Conservation (phyloP, 2,888 invertebrate genomes). For the Eudasyphora cyanicolor region DNA sequence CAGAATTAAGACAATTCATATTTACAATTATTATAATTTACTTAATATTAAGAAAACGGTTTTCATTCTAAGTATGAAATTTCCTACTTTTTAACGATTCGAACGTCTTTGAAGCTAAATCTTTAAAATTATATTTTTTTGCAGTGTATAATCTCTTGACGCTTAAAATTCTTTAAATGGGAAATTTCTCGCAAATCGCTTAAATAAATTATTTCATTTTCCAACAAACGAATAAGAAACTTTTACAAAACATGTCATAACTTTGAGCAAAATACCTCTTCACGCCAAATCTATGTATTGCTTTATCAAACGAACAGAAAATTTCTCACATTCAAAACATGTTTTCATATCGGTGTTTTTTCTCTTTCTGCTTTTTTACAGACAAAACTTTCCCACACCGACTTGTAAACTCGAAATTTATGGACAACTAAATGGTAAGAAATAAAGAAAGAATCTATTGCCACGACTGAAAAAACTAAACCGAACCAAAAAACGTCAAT, state of each 20-base stretch:
- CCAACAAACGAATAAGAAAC: background rate
- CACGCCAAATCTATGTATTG: background rate
- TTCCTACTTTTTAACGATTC: too few species aligned
- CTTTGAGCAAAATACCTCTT: background rate
- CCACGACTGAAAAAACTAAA: background rate
- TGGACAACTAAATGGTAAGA: slow-evolving; percentile 1
- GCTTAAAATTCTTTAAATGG: too few species aligned
- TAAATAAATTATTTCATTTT: background rate
- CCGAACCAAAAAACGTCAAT: slow-evolving; percentile 28
- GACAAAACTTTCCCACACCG: slow-evolving; percentile 7
- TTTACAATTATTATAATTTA: too few species aligned
- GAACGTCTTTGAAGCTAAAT: too few species aligned
- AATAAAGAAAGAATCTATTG: background rate
- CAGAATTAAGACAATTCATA: too few species aligned
- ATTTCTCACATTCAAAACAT: background rate
- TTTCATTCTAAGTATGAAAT: too few species aligned
- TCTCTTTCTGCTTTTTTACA: background rate
- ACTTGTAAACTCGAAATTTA: background rate
- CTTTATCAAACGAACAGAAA: background rate
- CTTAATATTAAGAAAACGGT: too few species aligned
- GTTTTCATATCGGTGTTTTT: slow-evolving; percentile 42
- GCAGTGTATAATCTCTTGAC: too few species aligned
- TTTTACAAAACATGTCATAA: background rate
- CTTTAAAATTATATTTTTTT: too few species aligned
- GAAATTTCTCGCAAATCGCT: background rate